Base-by-base conservation (phyloP, 2,797 vertebrate species). In the Podarcis siculus region DNA sequence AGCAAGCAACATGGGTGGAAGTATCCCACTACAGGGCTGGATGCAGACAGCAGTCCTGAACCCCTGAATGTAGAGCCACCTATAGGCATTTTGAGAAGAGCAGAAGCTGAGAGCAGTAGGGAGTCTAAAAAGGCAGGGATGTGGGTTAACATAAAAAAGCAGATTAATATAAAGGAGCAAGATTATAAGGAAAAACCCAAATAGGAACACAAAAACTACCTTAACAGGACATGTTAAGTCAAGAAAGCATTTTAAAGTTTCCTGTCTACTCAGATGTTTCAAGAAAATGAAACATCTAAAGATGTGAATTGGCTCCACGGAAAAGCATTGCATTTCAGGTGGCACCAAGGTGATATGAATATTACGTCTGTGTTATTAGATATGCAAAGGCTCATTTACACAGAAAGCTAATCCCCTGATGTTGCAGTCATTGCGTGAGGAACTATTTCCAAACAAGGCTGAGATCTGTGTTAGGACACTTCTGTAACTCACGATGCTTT, bases 141-240 rank as follows among this genome's bases (percentile, higher is more conserved):
- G 12, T 19, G 4, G 8, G 32, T 32, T 32, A 71, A 32, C 66
- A 71, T 32, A n/a, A 27, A 49, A 69, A 49, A 55, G 17, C 39
- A 82, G 19, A 82, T 72, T 45, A 72, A 13, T 15, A 17, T 23
- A 23, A 35, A n/a, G 9, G 1, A 12, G 25, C 58, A 8, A 32
- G 49, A 27, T 32, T 58, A 8, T n/a, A 75, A 17, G 69, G 27
- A 9, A 55, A 80, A 87, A 88, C n/a, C 25, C 86, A 82, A 90
- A 85, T 0, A 1, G 0, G 27, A 90, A 58, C n/a, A 58, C 30
- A 32, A 8, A 35, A 58, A 49, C 25, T 45, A 27, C 49, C 2
- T n/a, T 27, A 12, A 78, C 35, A 79, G 45, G 3, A 23, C 42
- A 71, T 17, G 35, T 49, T 15, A 25, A 49, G 10, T 39, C 21